Evolutionary conservation across 2,888 invertebrate genomes (phyloP).

Genomic region (Cephus pygmeus): DNA sequence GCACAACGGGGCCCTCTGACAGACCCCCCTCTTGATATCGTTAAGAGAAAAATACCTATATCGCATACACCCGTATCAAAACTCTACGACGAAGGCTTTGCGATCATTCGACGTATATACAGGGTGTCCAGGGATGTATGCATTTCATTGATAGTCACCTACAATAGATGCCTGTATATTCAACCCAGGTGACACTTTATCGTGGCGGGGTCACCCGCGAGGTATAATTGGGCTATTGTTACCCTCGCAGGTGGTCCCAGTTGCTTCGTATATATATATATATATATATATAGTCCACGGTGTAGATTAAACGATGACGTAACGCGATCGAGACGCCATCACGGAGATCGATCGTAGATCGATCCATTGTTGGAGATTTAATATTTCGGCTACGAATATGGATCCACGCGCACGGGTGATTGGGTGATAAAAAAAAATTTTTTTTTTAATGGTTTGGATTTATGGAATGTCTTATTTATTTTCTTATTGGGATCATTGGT

Average conservation of each 20-base stretch:
- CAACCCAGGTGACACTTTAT: constrained; percentile 48
- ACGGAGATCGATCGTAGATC: constrained; percentile 40
- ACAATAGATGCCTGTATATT: constrained; percentile 22
- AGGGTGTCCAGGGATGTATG: too few species aligned
- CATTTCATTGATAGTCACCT: too few species aligned
- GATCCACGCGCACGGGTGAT: too few species aligned
- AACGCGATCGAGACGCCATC: constrained; percentile 8
- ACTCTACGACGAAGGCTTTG: too few species aligned
- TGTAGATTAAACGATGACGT: constrained; percentile 14
- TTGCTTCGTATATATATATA: constrained; percentile 11
- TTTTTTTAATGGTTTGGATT: too few species aligned
- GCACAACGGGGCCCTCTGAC: background rate
- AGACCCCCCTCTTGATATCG: background rate
- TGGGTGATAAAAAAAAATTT: too few species aligned
- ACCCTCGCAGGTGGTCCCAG: constrained; percentile 35
- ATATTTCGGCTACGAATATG: background rate
- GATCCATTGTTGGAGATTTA: constrained; percentile 17
- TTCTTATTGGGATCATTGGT: too few species aligned
- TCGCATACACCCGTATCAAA: too few species aligned
- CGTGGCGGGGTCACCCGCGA: constrained; percentile 36
- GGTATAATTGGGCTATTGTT: constrained; percentile 59
- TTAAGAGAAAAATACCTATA: too few species aligned
- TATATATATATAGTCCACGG: background rate
- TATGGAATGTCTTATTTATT: too few species aligned
- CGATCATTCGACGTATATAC: too few species aligned